These are phyloP conservation scores for Crematogaster levior DNA, from an alignment of 2,888 invertebrate genomes.

Conservation along the genomic window DNA sequence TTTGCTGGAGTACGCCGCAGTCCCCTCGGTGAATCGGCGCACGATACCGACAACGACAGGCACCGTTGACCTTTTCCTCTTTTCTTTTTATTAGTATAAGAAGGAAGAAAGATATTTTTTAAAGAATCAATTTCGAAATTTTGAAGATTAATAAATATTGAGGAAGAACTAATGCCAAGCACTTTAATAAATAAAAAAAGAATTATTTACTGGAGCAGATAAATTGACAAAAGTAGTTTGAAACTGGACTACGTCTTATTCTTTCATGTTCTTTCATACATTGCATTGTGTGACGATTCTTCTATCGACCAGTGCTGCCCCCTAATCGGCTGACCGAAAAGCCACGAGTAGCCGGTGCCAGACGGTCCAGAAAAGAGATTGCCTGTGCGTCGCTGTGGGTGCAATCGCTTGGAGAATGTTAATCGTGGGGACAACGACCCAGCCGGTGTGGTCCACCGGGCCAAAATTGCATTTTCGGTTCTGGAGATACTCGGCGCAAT, in stretches of 20 bases:
- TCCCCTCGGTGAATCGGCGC: slow-evolving; percentile 68
- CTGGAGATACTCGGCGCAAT: slow-evolving; percentile 52
- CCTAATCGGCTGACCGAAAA: slow-evolving; percentile 47
- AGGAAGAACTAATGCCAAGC: not conserved
- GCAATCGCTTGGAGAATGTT: slow-evolving; percentile 83
- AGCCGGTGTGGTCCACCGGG: slow-evolving; percentile 78
- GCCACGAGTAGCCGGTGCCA: slow-evolving; percentile 18
- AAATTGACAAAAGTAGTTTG: not conserved
- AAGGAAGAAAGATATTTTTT: not conserved
- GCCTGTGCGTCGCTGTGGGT: slow-evolving; percentile 78
- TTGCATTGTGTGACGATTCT: not conserved
- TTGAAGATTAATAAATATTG: not conserved
- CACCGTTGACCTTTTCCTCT: not conserved
- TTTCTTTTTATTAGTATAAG: not conserved
- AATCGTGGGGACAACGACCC: slow-evolving; percentile 78
- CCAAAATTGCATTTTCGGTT: slow-evolving; percentile 78
- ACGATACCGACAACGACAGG: not conserved
- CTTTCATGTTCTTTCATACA: not conserved
- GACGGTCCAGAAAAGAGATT: slow-evolving; percentile 76
- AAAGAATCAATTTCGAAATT: not conserved
- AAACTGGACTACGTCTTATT: not conserved
- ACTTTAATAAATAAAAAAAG: not conserved
- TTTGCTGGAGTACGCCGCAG: slow-evolving; percentile 59
- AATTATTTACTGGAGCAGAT: not conserved
- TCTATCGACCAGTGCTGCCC: slow-evolving; percentile 75